Base-by-base conservation (phyloP, 2,888 invertebrate species). In the Trileptium ribeirensis region DNA sequence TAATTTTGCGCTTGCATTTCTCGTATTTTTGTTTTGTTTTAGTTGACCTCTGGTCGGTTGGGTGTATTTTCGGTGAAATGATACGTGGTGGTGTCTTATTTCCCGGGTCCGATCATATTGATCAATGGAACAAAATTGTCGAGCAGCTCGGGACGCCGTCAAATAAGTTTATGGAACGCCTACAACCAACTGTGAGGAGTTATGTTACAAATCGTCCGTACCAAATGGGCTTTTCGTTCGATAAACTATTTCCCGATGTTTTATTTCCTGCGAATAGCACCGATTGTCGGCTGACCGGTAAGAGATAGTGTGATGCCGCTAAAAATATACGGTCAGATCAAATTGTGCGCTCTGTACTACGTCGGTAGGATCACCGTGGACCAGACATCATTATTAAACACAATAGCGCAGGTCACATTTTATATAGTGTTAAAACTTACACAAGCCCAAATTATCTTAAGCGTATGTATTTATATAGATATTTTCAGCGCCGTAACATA, bases 21-120 rank as follows among this genome's bases (percentile, higher is more conserved):
- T n/a, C n/a, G n/a, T n/a, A n/a, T n/a, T 75, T 24, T 8, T 19
- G 31, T 75, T 33, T 75, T 64, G 36, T 38, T 80, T 3, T 88
- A 90, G 98, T 98, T 88, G 98, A 98, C 91, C 97, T 98, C 88
- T 98, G 98, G 98, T 96, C 96, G 64, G 97, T 98, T 84, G 98
- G 97, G 80, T 99, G 99, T 91, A 99, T 99, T 89, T 98, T 99
- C 96, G 99, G 98, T 51, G 99, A 99, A 91, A 97, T 99, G 95
- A 97, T 99, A 87, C 92, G 97, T 85, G 99, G 98, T 84, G 95
- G 96, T n/a, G 98, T 99, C 81, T 92, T 99, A 83, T 99, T 99
- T 91, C 98, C 98, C 37, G 99, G 99, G 81, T 96, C 96, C 78
- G 99, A 99, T 92, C 99, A 88, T 82, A 87, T 88, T 81, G 88